Base-by-base conservation (phyloP, 2,888 invertebrate genomes). In the Scrobipalpa costella region DNA sequence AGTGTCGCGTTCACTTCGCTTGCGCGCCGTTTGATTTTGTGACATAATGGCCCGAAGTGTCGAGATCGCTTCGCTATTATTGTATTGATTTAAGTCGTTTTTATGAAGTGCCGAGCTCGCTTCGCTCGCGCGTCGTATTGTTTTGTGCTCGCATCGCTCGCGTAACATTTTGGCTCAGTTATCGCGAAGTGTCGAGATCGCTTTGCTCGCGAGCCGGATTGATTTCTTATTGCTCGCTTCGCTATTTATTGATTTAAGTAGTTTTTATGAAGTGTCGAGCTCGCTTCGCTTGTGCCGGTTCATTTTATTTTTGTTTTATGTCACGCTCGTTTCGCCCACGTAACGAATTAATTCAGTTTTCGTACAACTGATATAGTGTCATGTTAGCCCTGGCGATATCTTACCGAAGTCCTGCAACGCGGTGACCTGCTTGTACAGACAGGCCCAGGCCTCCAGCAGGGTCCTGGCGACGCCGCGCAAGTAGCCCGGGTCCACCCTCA, bases 391-490 rank as follows among this genome's bases (percentile, higher is more conserved):
- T 44, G 44, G 7, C 7, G 44, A 44, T n/a, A 11, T 7, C 19
- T 19, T 7, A 57, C 57, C 57, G 11, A 57, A 38, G 15, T 9
- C 57, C 5, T 76, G 71, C 17, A 83, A 55, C 0, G 72, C 68
- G 61, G 75, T 71, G 15, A 79, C 74, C 55, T 84, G 80, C 61
- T 79, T 81, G 17, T 84, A 65, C 6, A 83, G 60, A 69, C 94
- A 94, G 1, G 92, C 84, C 92, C 94, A 93, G 1, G 85, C 89
- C 68, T 86, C 85, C 55, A 94, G 76, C 64, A 94, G 76, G 6
- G 78, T 76, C 55, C 92, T 82, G 0, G 92, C 93, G 57, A 87
- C 77, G 0, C 93, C 93, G n/a, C 85, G 83, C 13, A n/a, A 15
- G 47, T 47, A 15, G 47, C 15, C 1, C 83, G 92, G 87, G 49